Percentiles rank a stretch among this genome's conserved stretches.
Evolutionary conservation across 1,140 invertebrate genomes (phyloP).

Genomic region (Calosoma granatense): DNA sequence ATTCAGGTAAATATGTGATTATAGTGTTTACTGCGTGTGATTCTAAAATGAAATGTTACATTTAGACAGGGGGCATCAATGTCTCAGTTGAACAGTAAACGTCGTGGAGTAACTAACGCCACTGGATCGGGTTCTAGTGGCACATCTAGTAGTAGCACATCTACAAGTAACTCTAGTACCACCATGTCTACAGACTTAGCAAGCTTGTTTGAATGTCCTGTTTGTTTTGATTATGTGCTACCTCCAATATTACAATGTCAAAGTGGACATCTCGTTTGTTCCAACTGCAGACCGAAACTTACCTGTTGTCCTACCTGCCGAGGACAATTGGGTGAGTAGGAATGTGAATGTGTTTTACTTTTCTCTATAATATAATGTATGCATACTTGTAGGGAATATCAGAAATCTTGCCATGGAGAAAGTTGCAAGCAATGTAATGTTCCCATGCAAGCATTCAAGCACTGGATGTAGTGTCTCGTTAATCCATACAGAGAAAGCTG

Average conservation of each 20-base stretch:
- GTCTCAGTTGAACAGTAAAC: background rate
- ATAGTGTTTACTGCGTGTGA: too few species aligned
- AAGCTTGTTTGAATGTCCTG: slow-evolving; percentile 96
- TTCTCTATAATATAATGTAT: background rate
- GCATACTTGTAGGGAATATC: slow-evolving; percentile 94
- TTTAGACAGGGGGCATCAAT: too few species aligned
- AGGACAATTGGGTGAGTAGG: slow-evolving; percentile 77
- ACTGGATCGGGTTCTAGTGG: background rate
- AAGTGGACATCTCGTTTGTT: slow-evolving; percentile 83
- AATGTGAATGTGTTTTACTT: slow-evolving; percentile 1
- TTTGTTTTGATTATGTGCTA: slow-evolving; percentile 98
- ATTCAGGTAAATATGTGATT: too few species aligned
- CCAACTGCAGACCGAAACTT: slow-evolving; percentile 91
- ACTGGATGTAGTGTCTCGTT: slow-evolving; percentile 91
- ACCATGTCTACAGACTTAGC: slow-evolving; percentile 78
- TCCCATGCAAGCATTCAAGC: slow-evolving; percentile 97
- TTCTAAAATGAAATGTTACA: too few species aligned
- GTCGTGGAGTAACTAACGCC: background rate
- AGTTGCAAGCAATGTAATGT: slow-evolving; percentile 94
- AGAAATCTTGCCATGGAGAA: slow-evolving; percentile 99
- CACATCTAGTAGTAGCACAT: background rate
- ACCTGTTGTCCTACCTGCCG: slow-evolving; percentile 96
- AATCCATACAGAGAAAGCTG: slow-evolving; percentile 91
- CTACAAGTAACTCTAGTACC: slow-evolving; percentile 27
- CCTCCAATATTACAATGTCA: slow-evolving; percentile 90